Base-by-base conservation (phyloP, 2,797 vertebrate genomes). In the Coregonus sp. region DNA sequence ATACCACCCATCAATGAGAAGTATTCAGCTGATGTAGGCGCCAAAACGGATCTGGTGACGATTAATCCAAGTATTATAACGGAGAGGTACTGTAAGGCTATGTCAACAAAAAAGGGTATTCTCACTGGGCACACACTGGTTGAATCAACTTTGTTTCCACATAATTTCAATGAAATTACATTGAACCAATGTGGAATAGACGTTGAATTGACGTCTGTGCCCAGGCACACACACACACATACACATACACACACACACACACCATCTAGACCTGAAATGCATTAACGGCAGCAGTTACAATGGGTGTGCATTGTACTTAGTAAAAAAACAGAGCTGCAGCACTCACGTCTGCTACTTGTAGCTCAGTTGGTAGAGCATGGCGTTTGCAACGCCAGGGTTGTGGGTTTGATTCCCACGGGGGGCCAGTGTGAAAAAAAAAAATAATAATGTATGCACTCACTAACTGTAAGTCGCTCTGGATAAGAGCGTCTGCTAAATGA, bases 21-120 rank as follows among this genome's bases (percentile, higher is more conserved):
- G 84, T 99, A 98, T 78, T 91, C 94, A 0, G 86, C 69, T 29
- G 98, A 99, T 0, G 98, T 99, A 69, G 98, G 98, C n/a, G 94
- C 96, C 33, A 99, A 97, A 93, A 99, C 98, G 0, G 96, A 99
- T 1, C 94, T 99, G 3, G 98, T 99, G 90, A 99, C 98, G 1
- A 96, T 99, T 86, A 99, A 99, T 88, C 98, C 98, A 37, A 99
- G 98, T 86, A 99, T 99, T 81, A 99, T 99, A 75, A 98, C 96
- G 1, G 98, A 99, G 86, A 98, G 96, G 98, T 99, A 92, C 72
- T 40, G 74, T 47, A 79, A 63, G 65, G 65, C 65, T 33, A 77
- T 25, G 31, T 37, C 65, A 33, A 67, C 37, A 65, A 51, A n/a
- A 11, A 25, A 25, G 4, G 33, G 2, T 31, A 72, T 33, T 31